Percentiles rank a stretch among this genome's conserved stretches.
Conservation (phyloP, 2,113 vertebrate species). For the Oryzias woworae region DNA sequence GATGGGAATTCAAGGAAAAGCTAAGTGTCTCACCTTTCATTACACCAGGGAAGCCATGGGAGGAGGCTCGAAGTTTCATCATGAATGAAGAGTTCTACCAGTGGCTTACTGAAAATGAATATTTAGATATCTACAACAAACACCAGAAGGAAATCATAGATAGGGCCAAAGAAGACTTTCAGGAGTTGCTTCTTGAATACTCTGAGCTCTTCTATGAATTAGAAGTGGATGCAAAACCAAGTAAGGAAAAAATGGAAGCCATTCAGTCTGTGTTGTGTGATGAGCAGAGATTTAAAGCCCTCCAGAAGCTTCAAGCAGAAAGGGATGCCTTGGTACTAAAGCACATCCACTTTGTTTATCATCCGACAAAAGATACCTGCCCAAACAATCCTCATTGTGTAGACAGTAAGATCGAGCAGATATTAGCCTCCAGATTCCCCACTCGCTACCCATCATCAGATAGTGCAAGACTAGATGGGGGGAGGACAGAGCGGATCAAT, state of each 20-base stretch:
- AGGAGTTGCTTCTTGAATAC: conserved; percentile 94
- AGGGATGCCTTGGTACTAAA: conserved; percentile 95
- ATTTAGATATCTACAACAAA: conserved; percentile 91
- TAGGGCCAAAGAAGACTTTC: conserved; percentile 94
- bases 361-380: conserved; percentile 95
- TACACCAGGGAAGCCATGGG: conserved; percentile 95
- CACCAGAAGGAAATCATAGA: conserved; percentile 98
- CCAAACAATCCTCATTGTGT: conserved; percentile 87
- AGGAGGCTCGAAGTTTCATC: conserved; percentile 94
- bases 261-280: conserved; percentile 94
- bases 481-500: conserved; percentile 87
- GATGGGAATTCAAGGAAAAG: conserved; percentile 88
- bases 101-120: conserved; percentile 90
- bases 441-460: conserved; percentile 83
- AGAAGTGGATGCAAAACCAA: conserved; percentile 95
- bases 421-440: conserved; percentile 81
- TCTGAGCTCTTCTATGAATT: conserved; percentile 98
- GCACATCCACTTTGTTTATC: conserved; percentile 98
- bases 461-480: conserved; percentile 75
- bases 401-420: conserved; percentile 90
- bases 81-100: conserved; percentile 96
- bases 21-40: conserved; percentile 89
- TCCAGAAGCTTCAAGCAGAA: conserved; percentile 95
- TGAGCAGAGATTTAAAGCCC: conserved; percentile 91
- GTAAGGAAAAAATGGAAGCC: conserved; percentile 98